Conservation (phyloP, 2,797 vertebrate species). For the Lophotriccus pileatus region DNA sequence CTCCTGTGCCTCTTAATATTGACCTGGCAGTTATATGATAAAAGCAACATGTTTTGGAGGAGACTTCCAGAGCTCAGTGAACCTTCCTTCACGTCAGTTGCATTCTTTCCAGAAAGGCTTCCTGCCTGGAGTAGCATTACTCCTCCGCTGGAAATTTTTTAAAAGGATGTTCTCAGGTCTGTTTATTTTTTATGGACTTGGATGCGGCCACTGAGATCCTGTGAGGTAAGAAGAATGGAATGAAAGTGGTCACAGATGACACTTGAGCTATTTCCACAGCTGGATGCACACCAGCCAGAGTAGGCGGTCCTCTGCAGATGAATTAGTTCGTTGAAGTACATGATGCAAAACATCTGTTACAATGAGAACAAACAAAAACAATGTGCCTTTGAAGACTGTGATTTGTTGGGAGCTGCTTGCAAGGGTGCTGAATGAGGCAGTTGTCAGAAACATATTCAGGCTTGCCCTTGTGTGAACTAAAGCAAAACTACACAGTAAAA, state of each 20-base stretch:
- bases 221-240: slow-evolving; percentile 77
- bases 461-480: slow-evolving; percentile 61
- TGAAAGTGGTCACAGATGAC: slow-evolving; percentile 70
- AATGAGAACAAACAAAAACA: slow-evolving; percentile 69
- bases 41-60: slow-evolving; percentile 18
- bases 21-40: not conserved
- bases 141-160: slow-evolving; percentile 66
- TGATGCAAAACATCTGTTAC: slow-evolving; percentile 78
- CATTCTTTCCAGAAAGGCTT: slow-evolving; percentile 59
- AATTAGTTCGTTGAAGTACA: slow-evolving; percentile 68
- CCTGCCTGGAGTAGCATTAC: slow-evolving; percentile 44
- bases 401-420: slow-evolving; percentile 55
- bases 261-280: slow-evolving; percentile 76
- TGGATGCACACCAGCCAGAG: slow-evolving; percentile 72
- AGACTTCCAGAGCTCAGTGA: slow-evolving; percentile 13
- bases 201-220: slow-evolving; percentile 68
- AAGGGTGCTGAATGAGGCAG: slow-evolving; percentile 34
- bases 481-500: slow-evolving; percentile 49
- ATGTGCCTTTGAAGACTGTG: slow-evolving; percentile 71
- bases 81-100: slow-evolving; percentile 37
- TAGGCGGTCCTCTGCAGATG: slow-evolving; percentile 67
- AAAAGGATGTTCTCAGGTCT: slow-evolving; percentile 72
- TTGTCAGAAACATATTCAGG: slow-evolving; percentile 55
- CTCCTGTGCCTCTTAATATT: slow-evolving; percentile 36
- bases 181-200: slow-evolving; percentile 72